Conservation (phyloP, 2,888 invertebrate species). For the Calephelis perditalis region DNA sequence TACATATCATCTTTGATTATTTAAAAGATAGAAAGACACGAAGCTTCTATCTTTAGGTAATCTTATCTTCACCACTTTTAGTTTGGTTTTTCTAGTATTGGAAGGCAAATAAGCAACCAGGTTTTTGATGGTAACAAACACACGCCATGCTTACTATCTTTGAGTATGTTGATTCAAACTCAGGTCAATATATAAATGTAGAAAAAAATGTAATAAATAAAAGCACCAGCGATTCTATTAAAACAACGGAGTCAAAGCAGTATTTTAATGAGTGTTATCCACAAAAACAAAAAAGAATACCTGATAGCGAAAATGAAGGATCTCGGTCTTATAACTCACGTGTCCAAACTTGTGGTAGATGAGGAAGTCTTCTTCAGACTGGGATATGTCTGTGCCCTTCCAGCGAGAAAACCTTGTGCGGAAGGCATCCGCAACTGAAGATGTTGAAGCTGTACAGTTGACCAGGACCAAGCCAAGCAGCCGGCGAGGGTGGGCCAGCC, state of each 20-base stretch:
- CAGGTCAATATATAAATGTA: no score
- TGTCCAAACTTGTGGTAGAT: slow-evolving; percentile 95
- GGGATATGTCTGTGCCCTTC: slow-evolving; percentile 90
- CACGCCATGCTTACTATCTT: no score
- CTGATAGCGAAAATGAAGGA: slow-evolving; percentile 55
- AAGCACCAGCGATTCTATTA: no score
- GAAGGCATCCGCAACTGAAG: slow-evolving; percentile 91
- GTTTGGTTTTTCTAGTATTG: no score
- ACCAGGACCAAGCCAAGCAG: slow-evolving; percentile 89
- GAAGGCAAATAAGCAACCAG: no score
- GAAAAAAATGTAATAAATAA: no score
- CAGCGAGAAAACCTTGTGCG: slow-evolving; percentile 91
- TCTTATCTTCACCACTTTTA: no score
- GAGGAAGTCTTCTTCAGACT: slow-evolving; percentile 92
- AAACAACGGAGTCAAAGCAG: slow-evolving; percentile 17
- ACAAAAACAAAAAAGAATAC: slow-evolving; percentile 50
- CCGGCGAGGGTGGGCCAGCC: slow-evolving; percentile 87
- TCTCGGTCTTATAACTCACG: slow-evolving; percentile 80
- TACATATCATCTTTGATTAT: no score
- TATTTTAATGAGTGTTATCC: slow-evolving; percentile 18
- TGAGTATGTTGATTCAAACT: no score
- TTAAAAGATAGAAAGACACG: no score
- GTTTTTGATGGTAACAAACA: no score
- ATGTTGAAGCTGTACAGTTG: slow-evolving; percentile 92
- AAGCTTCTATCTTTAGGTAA: no score